These are phyloP conservation scores for Hydropsyche tenuis DNA, from an alignment of 1,140 invertebrate species.

Conservation along the genomic window DNA sequence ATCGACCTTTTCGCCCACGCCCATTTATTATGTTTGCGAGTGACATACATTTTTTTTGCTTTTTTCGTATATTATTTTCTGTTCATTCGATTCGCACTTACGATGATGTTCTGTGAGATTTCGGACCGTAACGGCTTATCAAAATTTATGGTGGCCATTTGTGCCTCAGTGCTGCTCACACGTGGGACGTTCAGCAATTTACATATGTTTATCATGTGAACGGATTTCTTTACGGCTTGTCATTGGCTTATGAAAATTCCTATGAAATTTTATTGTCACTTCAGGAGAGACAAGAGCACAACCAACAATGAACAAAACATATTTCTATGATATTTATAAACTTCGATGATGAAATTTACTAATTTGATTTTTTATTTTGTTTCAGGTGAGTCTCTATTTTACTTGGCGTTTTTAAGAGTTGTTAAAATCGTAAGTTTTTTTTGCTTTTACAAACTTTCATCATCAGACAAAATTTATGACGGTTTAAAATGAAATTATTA, in stretches of 20 bases:
- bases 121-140: slow-evolving; percentile 38
- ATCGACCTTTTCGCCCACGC: slow-evolving; percentile 27
- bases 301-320: no score
- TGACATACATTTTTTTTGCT: no score
- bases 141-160: slow-evolving; percentile 35
- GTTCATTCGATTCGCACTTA: slow-evolving; percentile 7
- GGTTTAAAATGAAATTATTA: no score
- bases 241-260: slow-evolving; percentile 32
- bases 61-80: no score
- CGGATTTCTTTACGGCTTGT: slow-evolving; percentile 30
- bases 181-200: slow-evolving; percentile 34
- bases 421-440: no score
- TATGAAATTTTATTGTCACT: slow-evolving; percentile 31
- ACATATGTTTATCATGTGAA: slow-evolving; percentile 36
- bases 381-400: background rate
- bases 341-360: no score
- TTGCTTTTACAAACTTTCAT: no score
- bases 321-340: no score
- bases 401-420: background rate
- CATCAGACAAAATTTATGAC: no score
- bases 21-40: background rate
- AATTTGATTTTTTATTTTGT: background rate
- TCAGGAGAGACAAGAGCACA: no score
- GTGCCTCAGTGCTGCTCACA: slow-evolving; percentile 18
- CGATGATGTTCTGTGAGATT: slow-evolving; percentile 25